Evolutionary conservation across 2,888 invertebrate species (phyloP).

Genomic region (Tipula helvola): DNA sequence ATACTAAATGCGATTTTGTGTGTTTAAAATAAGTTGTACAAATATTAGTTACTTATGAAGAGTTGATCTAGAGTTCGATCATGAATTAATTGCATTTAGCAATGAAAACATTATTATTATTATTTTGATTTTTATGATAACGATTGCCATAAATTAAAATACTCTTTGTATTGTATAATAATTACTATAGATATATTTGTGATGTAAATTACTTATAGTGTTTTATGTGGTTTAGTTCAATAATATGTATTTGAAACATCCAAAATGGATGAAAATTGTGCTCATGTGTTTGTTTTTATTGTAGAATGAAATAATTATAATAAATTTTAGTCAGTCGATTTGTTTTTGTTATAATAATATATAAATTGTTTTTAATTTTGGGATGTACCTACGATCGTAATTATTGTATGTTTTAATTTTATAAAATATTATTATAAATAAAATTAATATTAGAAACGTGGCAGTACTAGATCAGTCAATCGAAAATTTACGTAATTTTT

Average conservation of each 20-base stretch:
- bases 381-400: not conserved
- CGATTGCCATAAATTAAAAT: not conserved
- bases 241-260: not conserved
- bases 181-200: not conserved
- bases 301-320: not conserved
- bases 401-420: not conserved
- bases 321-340: not conserved
- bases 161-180: not conserved
- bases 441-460: not conserved
- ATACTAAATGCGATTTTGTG: not conserved
- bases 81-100: not conserved
- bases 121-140: not conserved
- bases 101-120: not conserved
- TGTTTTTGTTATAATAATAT: not conserved
- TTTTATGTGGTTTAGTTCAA: not conserved
- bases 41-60: not conserved
- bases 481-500: not conserved
- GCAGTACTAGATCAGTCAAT: not conserved
- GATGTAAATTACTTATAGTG: not conserved
- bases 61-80: not conserved
- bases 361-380: not conserved
- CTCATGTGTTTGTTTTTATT: not conserved
- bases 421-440: not conserved
- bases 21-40: not conserved
- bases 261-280: not conserved